phyloP scores from a whole-genome alignment of 1,140 invertebrate species.

The Leptinotarsa defecta region DNA sequence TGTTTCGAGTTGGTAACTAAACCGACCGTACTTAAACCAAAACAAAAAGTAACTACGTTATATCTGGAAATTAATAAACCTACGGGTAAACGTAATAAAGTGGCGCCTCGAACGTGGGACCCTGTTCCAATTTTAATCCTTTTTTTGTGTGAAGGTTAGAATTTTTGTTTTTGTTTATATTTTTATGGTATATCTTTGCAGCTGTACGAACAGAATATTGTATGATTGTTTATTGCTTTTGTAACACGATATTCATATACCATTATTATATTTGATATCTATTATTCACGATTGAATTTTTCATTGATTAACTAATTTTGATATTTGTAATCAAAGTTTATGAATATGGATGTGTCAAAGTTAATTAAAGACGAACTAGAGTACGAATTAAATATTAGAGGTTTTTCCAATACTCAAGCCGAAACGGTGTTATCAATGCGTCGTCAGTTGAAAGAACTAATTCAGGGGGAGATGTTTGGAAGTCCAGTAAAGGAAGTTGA shows the following conservation, averaged over 20 bases:
- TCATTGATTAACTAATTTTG: neutral
- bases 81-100: constrained; percentile 2
- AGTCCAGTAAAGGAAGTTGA: neutral
- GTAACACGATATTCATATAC: neutral
- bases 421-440: constrained; percentile 15
- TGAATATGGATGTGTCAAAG: constrained; percentile 12
- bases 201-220: neutral
- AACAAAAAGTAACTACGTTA: no score
- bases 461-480: neutral
- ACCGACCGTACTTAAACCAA: no score
- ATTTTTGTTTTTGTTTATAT: no score
- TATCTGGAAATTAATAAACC: no score
- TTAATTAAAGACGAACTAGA: constrained; percentile 6
- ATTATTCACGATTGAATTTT: neutral
- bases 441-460: constrained; percentile 12
- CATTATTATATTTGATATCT: no score
- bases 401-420: neutral
- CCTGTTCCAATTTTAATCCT: neutral
- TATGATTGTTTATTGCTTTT: neutral
- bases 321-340: neutral
- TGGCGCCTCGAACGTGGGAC: neutral
- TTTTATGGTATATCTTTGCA: neutral
- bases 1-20: no score
- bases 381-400: neutral
- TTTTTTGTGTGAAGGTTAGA: neutral